Evolutionary conservation across 2,113 vertebrate genomes (phyloP).

Genomic region (Passerina amoena): DNA sequence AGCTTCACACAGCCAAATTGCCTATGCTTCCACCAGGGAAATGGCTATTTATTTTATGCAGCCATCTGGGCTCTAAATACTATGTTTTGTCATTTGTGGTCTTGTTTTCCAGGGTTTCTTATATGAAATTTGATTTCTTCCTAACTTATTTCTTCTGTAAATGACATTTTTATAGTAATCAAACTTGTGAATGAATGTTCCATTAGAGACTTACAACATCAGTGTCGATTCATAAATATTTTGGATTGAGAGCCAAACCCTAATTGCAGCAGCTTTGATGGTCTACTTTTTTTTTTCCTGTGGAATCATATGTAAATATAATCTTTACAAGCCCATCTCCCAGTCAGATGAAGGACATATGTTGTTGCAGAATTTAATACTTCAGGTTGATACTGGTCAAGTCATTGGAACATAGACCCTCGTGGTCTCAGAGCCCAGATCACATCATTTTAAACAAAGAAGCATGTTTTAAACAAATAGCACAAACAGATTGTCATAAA

Average conservation of each 20-base stretch:
- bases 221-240: slow-evolving; percentile 57
- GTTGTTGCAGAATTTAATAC: background rate
- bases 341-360: slow-evolving; percentile 16
- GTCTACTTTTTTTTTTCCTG: background rate
- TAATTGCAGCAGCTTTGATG: slow-evolving; percentile 49
- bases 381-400: background rate
- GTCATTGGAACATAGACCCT: background rate
- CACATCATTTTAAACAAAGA: background rate
- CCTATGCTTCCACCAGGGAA: slow-evolving; percentile 78
- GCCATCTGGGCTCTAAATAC: slow-evolving; percentile 82
- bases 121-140: slow-evolving; percentile 70
- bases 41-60: slow-evolving; percentile 83
- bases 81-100: slow-evolving; percentile 76
- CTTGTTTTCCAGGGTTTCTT: slow-evolving; percentile 71
- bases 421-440: background rate
- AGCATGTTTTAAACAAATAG: background rate
- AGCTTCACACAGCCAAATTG: slow-evolving; percentile 81
- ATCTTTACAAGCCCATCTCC: background rate
- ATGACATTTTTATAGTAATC: slow-evolving; percentile 4
- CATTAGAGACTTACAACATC: slow-evolving; percentile 37
- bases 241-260: slow-evolving; percentile 21
- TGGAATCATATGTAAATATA: slow-evolving; percentile 6
- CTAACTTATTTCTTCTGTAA: slow-evolving; percentile 60
- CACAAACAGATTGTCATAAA: background rate
- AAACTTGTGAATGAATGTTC: slow-evolving; percentile 51